These are phyloP conservation scores for Moxostoma hubbsi DNA, from an alignment of 2,797 vertebrate genomes.

Conservation along the genomic window DNA sequence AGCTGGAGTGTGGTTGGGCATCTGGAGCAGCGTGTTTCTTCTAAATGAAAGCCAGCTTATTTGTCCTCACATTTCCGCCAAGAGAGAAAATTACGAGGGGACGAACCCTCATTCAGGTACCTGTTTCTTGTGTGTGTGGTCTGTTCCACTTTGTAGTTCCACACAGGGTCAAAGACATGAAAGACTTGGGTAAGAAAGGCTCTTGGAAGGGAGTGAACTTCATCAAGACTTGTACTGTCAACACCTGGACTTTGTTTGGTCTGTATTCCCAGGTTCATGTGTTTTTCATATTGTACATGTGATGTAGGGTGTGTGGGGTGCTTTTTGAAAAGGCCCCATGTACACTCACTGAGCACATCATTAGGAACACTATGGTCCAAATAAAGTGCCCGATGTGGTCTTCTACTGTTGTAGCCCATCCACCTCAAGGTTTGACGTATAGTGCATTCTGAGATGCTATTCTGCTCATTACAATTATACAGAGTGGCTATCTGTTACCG, in stretches of 20 bases:
- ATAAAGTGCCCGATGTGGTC: no score
- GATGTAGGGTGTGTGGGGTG: background rate
- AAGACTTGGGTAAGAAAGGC: slow-evolving; percentile 21
- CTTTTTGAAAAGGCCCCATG: no score
- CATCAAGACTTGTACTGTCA: background rate
- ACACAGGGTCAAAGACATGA: slow-evolving; percentile 53
- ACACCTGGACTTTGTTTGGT: background rate
- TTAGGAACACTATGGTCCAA: no score
- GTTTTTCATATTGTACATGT: background rate
- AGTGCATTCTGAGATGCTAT: no score
- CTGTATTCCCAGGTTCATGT: no score
- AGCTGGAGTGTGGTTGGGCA: slow-evolving; percentile 58
- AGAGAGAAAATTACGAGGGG: slow-evolving; percentile 38
- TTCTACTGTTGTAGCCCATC: no score
- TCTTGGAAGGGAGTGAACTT: slow-evolving; percentile 10
- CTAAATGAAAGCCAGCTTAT: slow-evolving; percentile 60
- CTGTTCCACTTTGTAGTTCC: slow-evolving; percentile 45
- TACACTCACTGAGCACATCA: no score
- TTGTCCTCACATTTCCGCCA: slow-evolving; percentile 49
- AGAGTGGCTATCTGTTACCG: no score
- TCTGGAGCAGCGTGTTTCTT: slow-evolving; percentile 49
- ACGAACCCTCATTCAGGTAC: slow-evolving; percentile 32
- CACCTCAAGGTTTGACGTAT: no score
- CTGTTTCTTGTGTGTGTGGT: slow-evolving; percentile 49
- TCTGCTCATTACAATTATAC: no score